These are phyloP conservation scores for Amiota communis DNA, from an alignment of 2,888 invertebrate species.

Conservation along the genomic window DNA sequence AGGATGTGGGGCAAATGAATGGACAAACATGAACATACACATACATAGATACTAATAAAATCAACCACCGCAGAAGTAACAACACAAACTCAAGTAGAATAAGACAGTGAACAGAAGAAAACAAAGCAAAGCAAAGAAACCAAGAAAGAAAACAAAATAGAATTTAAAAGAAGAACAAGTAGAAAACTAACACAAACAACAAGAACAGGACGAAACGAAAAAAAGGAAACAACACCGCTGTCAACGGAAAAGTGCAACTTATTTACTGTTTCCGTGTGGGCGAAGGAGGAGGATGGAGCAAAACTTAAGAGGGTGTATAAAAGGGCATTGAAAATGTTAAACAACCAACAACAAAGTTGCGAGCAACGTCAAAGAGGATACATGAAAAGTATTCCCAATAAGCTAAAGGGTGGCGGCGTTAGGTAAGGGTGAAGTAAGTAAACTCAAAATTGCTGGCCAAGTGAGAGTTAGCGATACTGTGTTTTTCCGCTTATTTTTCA, in stretches of 20 bases:
- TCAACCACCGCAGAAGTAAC: conserved; percentile 14
- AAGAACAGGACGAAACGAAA: no score
- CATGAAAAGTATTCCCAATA: no score
- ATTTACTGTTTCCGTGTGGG: conserved; percentile 57
- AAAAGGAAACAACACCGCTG: conserved; percentile 26
- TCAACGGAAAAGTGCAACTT: conserved; percentile 62
- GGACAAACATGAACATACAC: conserved; percentile 23
- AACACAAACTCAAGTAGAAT: no score
- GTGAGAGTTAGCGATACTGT: no score
- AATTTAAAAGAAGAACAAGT: not conserved
- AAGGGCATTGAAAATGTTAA: no score
- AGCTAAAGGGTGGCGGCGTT: no score
- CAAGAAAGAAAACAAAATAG: not conserved
- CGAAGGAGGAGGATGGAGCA: conserved; percentile 10
- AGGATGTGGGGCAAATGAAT: conserved; percentile 1
- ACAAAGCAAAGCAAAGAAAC: conserved; percentile 4
- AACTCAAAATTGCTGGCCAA: no score
- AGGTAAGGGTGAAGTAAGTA: no score
- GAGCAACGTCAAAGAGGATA: no score
- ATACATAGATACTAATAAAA: conserved; percentile 23
- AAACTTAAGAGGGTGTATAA: no score
- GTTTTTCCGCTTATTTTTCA: no score
- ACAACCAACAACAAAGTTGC: no score
- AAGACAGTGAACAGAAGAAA: conserved; percentile 1
- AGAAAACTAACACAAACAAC: not conserved